Base-by-base conservation (phyloP, 2,113 vertebrate species). In the Triplophysa siluroides region DNA sequence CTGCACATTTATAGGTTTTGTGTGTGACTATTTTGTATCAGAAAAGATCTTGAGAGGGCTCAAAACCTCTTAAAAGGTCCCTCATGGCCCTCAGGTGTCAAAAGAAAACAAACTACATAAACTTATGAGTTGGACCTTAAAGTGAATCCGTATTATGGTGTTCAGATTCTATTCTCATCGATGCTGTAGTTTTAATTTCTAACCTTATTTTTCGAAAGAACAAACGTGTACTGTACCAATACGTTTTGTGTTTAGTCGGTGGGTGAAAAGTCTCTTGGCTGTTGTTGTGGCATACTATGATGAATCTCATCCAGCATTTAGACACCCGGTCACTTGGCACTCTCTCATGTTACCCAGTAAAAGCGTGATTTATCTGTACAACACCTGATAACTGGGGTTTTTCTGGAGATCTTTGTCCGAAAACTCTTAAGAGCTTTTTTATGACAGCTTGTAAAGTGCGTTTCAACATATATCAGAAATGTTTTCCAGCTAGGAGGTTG, bases 381-480 rank as follows among this genome's bases (percentile, higher is more conserved):
- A 54, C 45, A 52, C 74, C 2, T 65, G 43, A 65, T 11, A 2
- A 38, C 10, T 21, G 1, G 38, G 5, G 62, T 52, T 76, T 38
- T 63, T 38, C 74, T 21, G 24, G 74, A 33, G 23, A 76, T 76
- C 45, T 76, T 65, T 38, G 45, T 29, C 74, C 33, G 45, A 81
- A 80, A 62, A 84, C 86, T 86, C 89, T 91, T n/a, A 80, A 87
- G 84, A 85, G 16, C 63, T 54, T 83, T 91, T 91, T 85, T 90
- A 90, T 86, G 83, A 87, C 86, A 87, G 81, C 69, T 82, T 84
- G 86, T 83, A 67, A 88, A 88, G 86, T 82, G 82, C 87, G 88
- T 89, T 83, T 78, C 83, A 65, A 86, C 81, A 81, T 83, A 86
- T 89, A 86, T 86, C 52, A 85, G 79, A 90, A 90, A 89, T 89